Percentiles rank a stretch among this genome's conserved stretches.
These are phyloP conservation scores for Piezodorus guildinii DNA, from an alignment of 1,140 invertebrate genomes.

Conservation along the genomic window DNA sequence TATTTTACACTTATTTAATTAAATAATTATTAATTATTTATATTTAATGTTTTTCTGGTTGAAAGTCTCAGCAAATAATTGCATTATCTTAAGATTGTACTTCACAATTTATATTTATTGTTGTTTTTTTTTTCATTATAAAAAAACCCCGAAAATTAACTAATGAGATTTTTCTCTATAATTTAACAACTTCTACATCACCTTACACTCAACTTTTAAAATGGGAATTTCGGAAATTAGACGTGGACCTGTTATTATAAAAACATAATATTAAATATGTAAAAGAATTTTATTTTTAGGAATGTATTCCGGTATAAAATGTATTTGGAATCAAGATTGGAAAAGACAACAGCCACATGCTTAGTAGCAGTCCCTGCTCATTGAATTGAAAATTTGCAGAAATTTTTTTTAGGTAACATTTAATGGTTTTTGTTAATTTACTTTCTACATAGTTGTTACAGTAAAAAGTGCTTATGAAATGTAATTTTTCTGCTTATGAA, in stretches of 20 bases:
- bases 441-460: not conserved
- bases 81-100: too few species aligned
- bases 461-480: not conserved
- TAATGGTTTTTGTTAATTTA: not conserved
- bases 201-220: too few species aligned
- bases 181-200: too few species aligned
- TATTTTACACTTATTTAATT: too few species aligned
- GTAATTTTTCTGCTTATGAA: too few species aligned
- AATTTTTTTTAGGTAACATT: not conserved
- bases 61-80: too few species aligned
- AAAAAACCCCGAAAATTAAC: too few species aligned
- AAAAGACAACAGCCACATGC: not conserved
- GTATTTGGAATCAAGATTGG: constrained; percentile 4
- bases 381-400: not conserved
- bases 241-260: constrained; percentile 12
- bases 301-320: constrained; percentile 2
- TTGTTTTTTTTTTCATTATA: too few species aligned
- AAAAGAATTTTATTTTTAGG: constrained; percentile 13
- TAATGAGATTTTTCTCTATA: too few species aligned
- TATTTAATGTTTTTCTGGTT: too few species aligned
- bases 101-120: too few species aligned
- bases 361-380: not conserved
- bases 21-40: too few species aligned
- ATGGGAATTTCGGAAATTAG: not conserved
- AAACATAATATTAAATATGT: constrained; percentile 15